Base-by-base conservation (phyloP, 2,797 vertebrate species). In the Chaetophractus vellerosus region DNA sequence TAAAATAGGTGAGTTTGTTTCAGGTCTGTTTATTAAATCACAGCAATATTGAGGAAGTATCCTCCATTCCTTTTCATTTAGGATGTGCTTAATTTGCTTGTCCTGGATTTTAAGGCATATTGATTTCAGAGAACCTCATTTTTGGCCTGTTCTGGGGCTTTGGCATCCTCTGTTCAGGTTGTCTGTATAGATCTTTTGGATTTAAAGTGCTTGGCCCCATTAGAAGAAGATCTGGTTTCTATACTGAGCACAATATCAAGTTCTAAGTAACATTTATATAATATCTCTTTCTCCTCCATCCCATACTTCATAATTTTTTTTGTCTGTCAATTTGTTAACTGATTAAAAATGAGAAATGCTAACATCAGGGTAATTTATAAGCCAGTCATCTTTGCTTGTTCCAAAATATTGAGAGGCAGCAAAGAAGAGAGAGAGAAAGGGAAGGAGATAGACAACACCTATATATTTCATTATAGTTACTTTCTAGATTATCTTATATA, bases 21-120 rank as follows among this genome's bases (percentile, higher is more conserved):
- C 28, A 94, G 23, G 1, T 36, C 11, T 87, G 36, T 48, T 88
- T 75, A 78, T 91, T 91, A 86, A 81, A 86, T 79, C 31, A 85
- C 26, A 85, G 63, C 57, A 82, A 33, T 48, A 68, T 71, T 5
- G 45, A 95, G 10, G 21, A 36, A 90, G 57, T 78, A 81, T 0
- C 0, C 3, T 78, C 50, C 91, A 61, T 76, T 86, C 33, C 66
- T 90, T 82, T 96, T 79, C 18, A 41, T 28, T 61, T n/a, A n/a
- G 72, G 33, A 26, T 21, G 5, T 18, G 33, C 24, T 95, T 64
- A 28, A 33, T n/a, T 63, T 24, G 19, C 50, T 55, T 75, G 8
- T 69, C 33, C 31, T 72, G 4, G 75, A 45, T 85, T 79, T 90
- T 72, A 93, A 63, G 55, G 1, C 19, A 5, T 45, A 31, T 71